Percentiles rank a stretch among this genome's conserved stretches.
These are phyloP conservation scores for Pseudomyrmex pallidus DNA, from an alignment of 1,140 invertebrate genomes.

Conservation along the genomic window DNA sequence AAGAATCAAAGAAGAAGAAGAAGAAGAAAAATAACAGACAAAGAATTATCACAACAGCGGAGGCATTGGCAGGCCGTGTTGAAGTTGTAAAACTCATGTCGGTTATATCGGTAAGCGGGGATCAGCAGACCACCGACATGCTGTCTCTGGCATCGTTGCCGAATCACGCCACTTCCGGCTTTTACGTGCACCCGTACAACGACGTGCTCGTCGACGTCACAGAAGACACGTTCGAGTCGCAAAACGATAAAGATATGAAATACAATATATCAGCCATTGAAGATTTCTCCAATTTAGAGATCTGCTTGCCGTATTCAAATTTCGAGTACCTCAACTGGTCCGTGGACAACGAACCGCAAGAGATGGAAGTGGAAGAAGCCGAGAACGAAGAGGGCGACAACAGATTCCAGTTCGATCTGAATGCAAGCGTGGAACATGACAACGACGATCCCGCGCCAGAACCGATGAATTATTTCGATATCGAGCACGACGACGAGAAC, in stretches of 20 bases:
- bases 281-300: conserved; percentile 55
- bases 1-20: conserved; percentile 74
- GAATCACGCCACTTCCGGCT: conserved; percentile 72
- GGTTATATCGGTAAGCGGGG: conserved; percentile 72
- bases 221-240: not conserved
- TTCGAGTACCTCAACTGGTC: conserved; percentile 79
- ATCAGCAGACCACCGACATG: conserved; percentile 80
- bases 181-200: conserved; percentile 73
- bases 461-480: conserved; percentile 65
- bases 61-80: conserved; percentile 82
- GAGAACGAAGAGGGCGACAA: conserved; percentile 48
- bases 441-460: conserved; percentile 45
- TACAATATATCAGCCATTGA: conserved; percentile 40
- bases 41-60: conserved; percentile 79
- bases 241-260: not conserved
- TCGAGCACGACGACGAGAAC: conserved; percentile 64
- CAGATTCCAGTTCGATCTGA: conserved; percentile 79
- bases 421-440: conserved; percentile 76
- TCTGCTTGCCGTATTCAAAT: conserved; percentile 67
- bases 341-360: conserved; percentile 70
- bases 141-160: conserved; percentile 78
- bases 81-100: conserved; percentile 77
- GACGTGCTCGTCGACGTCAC: conserved; percentile 71
- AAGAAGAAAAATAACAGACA: conserved; percentile 75
- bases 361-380: not conserved